Evolutionary conservation across 2,888 invertebrate species (phyloP), one percentile per base, ranked within the genome.

Genomic region (Lordiphosa andalusiaca): DNA sequence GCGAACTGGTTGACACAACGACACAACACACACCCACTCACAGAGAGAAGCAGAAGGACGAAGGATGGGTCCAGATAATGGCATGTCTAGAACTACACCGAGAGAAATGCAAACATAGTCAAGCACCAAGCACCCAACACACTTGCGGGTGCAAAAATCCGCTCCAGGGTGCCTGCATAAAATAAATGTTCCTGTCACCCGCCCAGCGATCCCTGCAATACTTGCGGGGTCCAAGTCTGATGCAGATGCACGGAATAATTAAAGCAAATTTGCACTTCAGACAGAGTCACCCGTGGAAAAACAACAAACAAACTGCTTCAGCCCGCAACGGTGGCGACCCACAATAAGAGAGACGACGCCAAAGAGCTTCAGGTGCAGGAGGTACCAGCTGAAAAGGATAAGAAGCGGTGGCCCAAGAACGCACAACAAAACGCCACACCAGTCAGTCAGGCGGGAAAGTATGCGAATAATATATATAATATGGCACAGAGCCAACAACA

Each of bases 191-290:
- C 67, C 67, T 85, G 84, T 83, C 71, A 61, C 47, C 62, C 48
- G 40, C 60, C 39, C 41, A 36, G 38, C 44, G 36, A 38, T 61
- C 53, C 53, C 58, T 53, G 48, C 42, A 53, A 44, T 47, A 47
- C 48, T 47, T 49, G 48, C 23, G 55, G 47, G 37, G 59, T 36
- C 52, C 47, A 52, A 65, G 46, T 66, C 61, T 68, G 67, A 42
- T 75, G 81, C 80, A 82, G 66, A 59, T 78, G 69, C 73, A 65
- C 69, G 75, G 71, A 82, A 88, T 86, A 87, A 87, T 87, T 87
- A 84, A 86, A 84, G 80, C 84, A 87, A 87, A 88, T 88, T 88
- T 88, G 74, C 87, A 85, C 88, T 87, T 88, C 86, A 87, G 86
- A 83, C 88, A 81, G 44, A 44, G 70, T 67, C 64, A 62, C 62